Evolutionary conservation across 2,113 vertebrate species (phyloP), one percentile per base, ranked within the genome.

Genomic region (Myrmophylax atrothorax): DNA sequence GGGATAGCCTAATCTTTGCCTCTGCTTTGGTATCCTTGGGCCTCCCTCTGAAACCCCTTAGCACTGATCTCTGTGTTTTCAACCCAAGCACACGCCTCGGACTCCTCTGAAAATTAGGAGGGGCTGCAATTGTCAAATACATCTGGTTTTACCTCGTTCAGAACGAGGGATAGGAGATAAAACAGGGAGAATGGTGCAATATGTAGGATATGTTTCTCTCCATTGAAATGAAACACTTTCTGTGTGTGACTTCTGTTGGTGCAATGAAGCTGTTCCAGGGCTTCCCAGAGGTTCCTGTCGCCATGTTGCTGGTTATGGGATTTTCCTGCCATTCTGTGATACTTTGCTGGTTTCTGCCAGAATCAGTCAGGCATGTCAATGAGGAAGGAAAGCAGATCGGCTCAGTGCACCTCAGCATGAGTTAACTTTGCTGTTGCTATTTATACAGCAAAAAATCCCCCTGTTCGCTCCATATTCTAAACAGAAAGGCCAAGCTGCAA

Each of bases 401-500:
- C 66, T 91, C 7, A 1, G 58, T 76, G 89, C 82, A 80, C 75
- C 75, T 83, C 29, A 66, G 74, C 62, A 7, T 26, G 59, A 91
- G 31, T 40, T 76, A 70, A 83, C 33, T 40, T 77, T 87, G 77
- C 56, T 47, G 44, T 25, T 93, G 74, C 94, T 96, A 91, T 96
- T 96, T 95, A 90, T 90, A 93, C 14, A 75, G 31, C 25, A 3
- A n/a, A 90, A 87, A 87, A 18, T 75, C 77, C 75, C 75, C 84
- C 74, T 0, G 0, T 82, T 76, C 29, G 10, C 18, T 53, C 35
- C 3, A 1, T 7, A 2, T 47, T 77, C 35, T 56, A 59, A 62
- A 35, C 11, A 67, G 82, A 88, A 84, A 63, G 1, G 4, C 42
- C 3, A 16, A 1, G 38, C 18, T 83, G 46, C 60, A 40, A 59